A percentile compares a stretch with the other conserved stretches of the same genome.
Evolutionary conservation across 1,140 invertebrate species (phyloP).

Genomic region (Heliconius melpomene): DNA sequence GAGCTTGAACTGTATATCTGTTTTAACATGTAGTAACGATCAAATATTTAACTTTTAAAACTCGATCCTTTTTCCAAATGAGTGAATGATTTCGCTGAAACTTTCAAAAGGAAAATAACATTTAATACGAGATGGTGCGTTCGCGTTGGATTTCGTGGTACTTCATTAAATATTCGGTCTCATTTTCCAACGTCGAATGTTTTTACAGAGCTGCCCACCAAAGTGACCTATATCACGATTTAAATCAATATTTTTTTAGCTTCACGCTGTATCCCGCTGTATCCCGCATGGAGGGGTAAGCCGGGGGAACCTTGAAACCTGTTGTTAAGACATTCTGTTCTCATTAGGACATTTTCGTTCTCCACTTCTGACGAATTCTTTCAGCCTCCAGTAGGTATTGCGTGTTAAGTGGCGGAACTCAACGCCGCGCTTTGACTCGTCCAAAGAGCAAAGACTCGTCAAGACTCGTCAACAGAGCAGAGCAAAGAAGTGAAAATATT

Average conservation of each 20-base stretch:
- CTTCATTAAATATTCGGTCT: conserved; percentile 3
- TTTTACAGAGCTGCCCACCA: background rate
- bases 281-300: background rate
- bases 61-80: background rate
- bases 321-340: too few relatives aligned
- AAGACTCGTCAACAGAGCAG: too few relatives aligned
- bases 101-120: background rate
- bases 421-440: too few relatives aligned
- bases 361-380: too few relatives aligned
- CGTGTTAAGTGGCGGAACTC: too few relatives aligned
- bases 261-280: conserved; percentile 3
- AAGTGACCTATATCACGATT: background rate
- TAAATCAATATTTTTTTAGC: background rate
- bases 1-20: too few relatives aligned
- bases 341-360: too few relatives aligned
- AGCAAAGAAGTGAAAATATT: too few relatives aligned
- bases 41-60: background rate
- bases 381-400: too few relatives aligned
- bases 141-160: background rate
- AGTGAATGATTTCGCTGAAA: background rate
- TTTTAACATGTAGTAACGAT: too few relatives aligned
- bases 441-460: too few relatives aligned
- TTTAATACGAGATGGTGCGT: background rate
- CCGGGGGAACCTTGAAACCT: background rate
- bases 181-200: background rate